A percentile compares a stretch with the other conserved stretches of the same genome.
phyloP scores from a whole-genome alignment of 2,797 vertebrate genomes.

The Pipistrellus kuhlii region DNA sequence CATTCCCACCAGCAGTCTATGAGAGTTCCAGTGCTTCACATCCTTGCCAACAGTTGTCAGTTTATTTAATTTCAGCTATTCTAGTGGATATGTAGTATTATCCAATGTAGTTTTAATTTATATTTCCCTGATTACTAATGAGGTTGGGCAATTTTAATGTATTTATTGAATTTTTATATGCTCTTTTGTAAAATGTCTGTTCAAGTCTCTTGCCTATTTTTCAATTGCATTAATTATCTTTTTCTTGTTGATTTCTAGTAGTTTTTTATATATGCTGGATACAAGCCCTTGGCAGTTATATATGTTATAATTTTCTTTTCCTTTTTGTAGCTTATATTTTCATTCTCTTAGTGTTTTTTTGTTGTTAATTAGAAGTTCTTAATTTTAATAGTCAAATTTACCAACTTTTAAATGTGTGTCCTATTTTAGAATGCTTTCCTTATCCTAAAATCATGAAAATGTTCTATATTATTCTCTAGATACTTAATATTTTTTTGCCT shows the following conservation, averaged over 20 bases:
- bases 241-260: background rate
- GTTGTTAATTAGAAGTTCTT: background rate
- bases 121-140: background rate
- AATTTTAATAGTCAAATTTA: constrained; percentile 1
- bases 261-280: background rate
- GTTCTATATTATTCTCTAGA: constrained; percentile 6
- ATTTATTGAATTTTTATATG: background rate
- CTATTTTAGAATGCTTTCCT: constrained; percentile 27
- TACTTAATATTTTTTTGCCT: background rate
- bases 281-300: background rate
- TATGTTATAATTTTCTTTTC: background rate
- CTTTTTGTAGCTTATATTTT: background rate
- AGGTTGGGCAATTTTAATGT: background rate
- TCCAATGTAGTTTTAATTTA: constrained; percentile 16
- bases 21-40: background rate
- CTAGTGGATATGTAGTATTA: background rate
- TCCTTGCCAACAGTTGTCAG: background rate
- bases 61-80: constrained; percentile 29
- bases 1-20: background rate
- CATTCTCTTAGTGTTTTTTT: background rate
- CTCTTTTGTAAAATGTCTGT: background rate
- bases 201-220: constrained; percentile 20
- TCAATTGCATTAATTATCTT: background rate
- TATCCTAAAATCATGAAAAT: background rate
- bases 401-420: background rate